A percentile compares a stretch with the other conserved stretches of the same genome.
Evolutionary conservation across 2,888 invertebrate species (phyloP).

Genomic region (Amaurobius ferox): DNA sequence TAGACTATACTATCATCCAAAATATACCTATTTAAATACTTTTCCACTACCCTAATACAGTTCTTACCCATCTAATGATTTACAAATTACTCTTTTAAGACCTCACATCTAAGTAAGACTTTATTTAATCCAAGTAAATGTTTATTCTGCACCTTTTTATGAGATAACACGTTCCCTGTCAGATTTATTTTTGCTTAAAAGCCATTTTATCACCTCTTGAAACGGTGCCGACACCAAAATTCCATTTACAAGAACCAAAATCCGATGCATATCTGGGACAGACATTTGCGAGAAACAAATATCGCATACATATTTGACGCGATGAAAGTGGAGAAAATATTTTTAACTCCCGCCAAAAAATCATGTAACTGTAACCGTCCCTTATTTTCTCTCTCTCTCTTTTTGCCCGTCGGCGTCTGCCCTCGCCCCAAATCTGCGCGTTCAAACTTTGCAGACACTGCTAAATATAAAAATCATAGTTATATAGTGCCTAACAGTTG

Average conservation of each 20-base stretch:
- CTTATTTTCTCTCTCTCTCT: background rate
- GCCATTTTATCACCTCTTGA: background rate
- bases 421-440: background rate
- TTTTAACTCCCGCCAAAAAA: constrained; percentile 13
- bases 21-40: no score
- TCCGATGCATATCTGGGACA: background rate
- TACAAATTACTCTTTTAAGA: no score
- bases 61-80: no score
- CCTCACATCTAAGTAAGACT: no score
- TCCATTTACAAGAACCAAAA: background rate
- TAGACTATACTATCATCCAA: no score
- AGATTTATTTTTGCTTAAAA: background rate
- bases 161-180: background rate
- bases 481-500: background rate
- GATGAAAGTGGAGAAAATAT: constrained; percentile 1
- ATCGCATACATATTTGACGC: constrained; percentile 12
- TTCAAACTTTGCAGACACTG: background rate
- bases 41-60: no score
- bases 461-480: background rate
- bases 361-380: background rate
- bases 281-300: background rate
- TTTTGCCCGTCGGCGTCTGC: background rate
- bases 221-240: background rate
- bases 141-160: background rate
- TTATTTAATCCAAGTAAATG: background rate